Percentiles rank a stretch among this genome's conserved stretches.
Evolutionary conservation across 2,113 vertebrate species (phyloP).

Genomic region (Callorhinus ursinus): DNA sequence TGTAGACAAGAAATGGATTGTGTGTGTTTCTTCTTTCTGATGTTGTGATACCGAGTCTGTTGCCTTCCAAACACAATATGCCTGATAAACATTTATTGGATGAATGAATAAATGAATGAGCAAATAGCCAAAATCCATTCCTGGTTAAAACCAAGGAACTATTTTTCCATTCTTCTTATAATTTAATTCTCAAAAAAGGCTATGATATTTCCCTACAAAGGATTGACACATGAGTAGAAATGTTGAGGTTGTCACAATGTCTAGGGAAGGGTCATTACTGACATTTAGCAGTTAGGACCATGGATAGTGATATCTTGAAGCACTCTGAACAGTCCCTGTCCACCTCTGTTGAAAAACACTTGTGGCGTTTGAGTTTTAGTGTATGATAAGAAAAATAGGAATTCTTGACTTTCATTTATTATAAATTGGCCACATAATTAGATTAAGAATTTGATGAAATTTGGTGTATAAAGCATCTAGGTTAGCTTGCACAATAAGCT

Average conservation of each 20-base stretch:
- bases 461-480: neutral
- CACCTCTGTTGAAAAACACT: neutral
- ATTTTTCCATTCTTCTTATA: neutral
- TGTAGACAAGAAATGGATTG: neutral
- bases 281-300: neutral
- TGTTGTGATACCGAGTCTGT: neutral
- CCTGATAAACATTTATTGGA: neutral
- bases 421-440: neutral
- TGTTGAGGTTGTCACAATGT: neutral
- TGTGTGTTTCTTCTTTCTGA: neutral
- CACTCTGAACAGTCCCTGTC: neutral
- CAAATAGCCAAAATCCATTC: neutral
- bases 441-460: conserved; percentile 10
- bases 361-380: neutral
- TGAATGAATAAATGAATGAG: neutral
- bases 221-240: neutral
- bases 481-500: neutral
- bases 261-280: neutral
- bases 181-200: neutral
- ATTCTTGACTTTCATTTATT: neutral
- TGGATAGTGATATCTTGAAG: neutral
- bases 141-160: neutral
- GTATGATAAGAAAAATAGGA: neutral
- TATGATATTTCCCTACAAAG: neutral
- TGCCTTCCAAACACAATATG: neutral